A percentile compares a stretch with the other conserved stretches of the same genome.
These are phyloP conservation scores for Branchinecta lynchi DNA, from an alignment of 1,140 invertebrate species.

Conservation along the genomic window DNA sequence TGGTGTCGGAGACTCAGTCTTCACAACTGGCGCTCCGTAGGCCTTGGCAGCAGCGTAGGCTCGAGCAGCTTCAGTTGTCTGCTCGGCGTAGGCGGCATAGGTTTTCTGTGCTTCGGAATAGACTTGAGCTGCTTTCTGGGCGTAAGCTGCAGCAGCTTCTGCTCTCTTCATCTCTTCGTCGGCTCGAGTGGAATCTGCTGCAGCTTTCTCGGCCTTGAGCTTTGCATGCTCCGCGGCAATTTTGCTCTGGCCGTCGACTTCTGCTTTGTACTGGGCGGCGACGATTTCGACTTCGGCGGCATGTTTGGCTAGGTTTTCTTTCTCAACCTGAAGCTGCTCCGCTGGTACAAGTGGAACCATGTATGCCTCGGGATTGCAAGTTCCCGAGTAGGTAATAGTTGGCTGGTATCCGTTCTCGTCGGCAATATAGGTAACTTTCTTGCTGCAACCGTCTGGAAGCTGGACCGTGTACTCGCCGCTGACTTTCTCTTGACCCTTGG, in stretches of 20 bases:
- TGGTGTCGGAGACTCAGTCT: no score
- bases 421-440: neutral
- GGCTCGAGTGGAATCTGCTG: neutral
- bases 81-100: no score
- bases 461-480: neutral
- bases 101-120: no score
- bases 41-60: no score
- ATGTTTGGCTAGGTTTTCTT: neutral
- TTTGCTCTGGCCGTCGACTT: neutral
- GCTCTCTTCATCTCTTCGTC: no score
- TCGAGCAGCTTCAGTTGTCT: no score
- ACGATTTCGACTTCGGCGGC: neutral
- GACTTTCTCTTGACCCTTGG: no score
- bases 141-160: no score
- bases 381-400: neutral
- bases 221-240: neutral
- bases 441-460: neutral
- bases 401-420: neutral
- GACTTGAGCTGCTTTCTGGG: no score
- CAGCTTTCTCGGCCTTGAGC: neutral
- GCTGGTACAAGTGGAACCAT: neutral
- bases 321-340: neutral
- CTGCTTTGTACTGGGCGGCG: neutral
- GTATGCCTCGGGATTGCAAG: neutral
- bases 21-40: no score